Conservation (phyloP, 2,113 vertebrate species). For the Camelus dromedarius region DNA sequence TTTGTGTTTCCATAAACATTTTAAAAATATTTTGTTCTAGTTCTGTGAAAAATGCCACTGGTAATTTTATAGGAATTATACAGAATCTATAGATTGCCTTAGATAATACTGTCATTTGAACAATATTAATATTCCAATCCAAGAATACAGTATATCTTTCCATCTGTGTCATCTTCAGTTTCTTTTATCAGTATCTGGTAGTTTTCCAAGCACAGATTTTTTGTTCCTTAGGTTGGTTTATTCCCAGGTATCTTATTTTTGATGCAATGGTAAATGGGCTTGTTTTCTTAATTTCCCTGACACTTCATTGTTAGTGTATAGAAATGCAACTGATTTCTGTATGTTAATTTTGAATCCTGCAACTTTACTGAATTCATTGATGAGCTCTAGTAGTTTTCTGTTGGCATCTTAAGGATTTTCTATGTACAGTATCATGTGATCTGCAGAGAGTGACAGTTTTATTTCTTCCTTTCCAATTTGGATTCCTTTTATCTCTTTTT, state of each 20-base stretch:
- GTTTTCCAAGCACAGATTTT: background rate
- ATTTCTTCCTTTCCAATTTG: background rate
- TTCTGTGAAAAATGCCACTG: background rate
- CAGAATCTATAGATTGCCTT: background rate
- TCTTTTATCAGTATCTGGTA: background rate
- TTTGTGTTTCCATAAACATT: background rate
- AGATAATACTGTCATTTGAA: background rate
- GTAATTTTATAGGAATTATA: background rate
- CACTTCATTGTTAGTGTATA: background rate
- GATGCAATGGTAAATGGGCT: background rate
- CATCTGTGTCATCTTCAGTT: background rate
- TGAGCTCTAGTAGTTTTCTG: background rate
- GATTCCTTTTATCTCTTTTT: background rate
- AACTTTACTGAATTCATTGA: background rate
- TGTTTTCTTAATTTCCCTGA: background rate
- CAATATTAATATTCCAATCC: background rate
- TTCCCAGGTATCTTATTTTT: background rate
- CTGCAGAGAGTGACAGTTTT: background rate
- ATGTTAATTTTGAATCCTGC: background rate
- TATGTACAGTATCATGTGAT: background rate
- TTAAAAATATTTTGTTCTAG: background rate
- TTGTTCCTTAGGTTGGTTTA: background rate
- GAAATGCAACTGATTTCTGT: background rate
- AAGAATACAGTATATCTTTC: background rate
- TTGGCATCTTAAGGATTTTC: background rate